Evolutionary conservation across 92 coral and sea anemone species (phyloP).

Genomic region (Nematostella vectensis): DNA sequence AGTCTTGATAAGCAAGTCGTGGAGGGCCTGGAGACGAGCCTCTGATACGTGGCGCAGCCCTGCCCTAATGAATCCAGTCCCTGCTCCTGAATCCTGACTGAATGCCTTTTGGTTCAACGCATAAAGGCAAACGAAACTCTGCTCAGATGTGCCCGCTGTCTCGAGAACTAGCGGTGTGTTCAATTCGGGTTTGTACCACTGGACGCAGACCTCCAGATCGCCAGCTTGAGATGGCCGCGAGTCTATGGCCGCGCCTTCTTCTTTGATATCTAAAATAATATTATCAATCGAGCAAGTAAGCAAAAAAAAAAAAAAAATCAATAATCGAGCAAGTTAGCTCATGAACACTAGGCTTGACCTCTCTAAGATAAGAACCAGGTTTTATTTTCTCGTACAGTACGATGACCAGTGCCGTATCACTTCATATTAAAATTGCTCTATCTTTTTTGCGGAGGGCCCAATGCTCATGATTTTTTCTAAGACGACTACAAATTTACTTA

Average conservation of each 20-base stretch:
- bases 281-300: too few species aligned
- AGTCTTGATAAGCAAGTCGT: constrained; percentile 65
- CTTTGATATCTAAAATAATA: too few species aligned
- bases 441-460: too few species aligned
- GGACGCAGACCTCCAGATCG: constrained; percentile 73
- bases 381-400: too few species aligned
- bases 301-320: too few species aligned
- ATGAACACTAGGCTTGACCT: too few species aligned
- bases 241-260: constrained; percentile 6
- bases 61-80: constrained; percentile 33
- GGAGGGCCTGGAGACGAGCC: constrained; percentile 50
- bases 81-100: constrained; percentile 19
- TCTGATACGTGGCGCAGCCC: constrained; percentile 47
- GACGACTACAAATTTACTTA: too few species aligned
- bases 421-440: too few species aligned
- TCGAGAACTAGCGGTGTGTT: constrained; percentile 13
- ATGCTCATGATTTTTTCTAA: too few species aligned
- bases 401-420: too few species aligned
- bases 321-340: too few species aligned
- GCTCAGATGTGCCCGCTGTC: constrained; percentile 13
- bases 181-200: constrained; percentile 57
- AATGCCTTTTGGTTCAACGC: constrained; percentile 77
- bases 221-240: constrained; percentile 32
- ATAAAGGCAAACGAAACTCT: constrained; percentile 33
- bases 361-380: too few species aligned